Percentiles rank a stretch among this genome's conserved stretches.
Conservation (phyloP, 2,888 invertebrate species). For the Erynnis tages region DNA sequence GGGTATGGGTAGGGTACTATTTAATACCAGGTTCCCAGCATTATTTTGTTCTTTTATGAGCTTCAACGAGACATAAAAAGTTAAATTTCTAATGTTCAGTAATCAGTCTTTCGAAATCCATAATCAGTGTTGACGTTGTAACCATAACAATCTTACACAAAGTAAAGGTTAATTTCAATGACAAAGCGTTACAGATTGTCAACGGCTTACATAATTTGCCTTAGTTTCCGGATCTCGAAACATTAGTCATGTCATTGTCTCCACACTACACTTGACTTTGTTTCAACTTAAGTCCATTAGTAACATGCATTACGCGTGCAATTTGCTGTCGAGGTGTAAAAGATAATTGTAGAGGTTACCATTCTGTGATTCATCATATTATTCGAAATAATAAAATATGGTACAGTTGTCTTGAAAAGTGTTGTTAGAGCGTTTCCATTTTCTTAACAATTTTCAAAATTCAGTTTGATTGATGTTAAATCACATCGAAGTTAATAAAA, state of each 20-base stretch:
- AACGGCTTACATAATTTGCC: constrained; percentile 8
- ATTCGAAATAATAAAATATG: no score
- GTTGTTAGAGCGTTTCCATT: no score
- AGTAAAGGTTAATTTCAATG: constrained; percentile 4
- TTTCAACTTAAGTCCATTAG: constrained; percentile 8
- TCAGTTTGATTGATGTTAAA: no score
- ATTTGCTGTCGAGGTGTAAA: neutral
- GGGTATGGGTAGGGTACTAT: no score
- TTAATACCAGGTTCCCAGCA: no score
- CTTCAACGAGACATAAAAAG: no score
- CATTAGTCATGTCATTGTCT: constrained; percentile 17
- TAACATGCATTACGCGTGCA: neutral
- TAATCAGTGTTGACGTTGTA: neutral
- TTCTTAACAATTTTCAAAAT: no score
- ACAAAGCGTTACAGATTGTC: constrained; percentile 5
- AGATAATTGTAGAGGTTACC: neutral
- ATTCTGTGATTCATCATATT: neutral
- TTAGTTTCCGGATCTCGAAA: constrained; percentile 11
- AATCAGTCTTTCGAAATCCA: no score
- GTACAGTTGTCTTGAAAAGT: no score
- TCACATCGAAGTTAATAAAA: no score
- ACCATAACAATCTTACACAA: constrained; percentile 1
- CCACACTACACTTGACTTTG: constrained; percentile 10
- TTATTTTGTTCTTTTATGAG: no score
- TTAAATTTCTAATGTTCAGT: no score